A percentile compares a stretch with the other conserved stretches of the same genome.
These are phyloP conservation scores for Charaxes varanes DNA, from an alignment of 1,140 invertebrate species.

Conservation along the genomic window DNA sequence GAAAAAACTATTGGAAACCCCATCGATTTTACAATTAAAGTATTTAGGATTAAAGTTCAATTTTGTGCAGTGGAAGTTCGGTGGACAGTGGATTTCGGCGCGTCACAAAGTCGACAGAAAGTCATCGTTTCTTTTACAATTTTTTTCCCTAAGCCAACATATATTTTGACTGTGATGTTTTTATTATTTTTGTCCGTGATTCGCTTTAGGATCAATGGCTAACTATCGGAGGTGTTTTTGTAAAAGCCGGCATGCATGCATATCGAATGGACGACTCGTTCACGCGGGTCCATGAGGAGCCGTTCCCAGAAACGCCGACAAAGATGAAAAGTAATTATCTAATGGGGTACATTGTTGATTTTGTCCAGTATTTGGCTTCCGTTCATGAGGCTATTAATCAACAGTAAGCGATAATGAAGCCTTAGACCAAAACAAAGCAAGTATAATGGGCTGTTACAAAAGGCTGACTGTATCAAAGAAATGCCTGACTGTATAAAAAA, in stretches of 20 bases:
- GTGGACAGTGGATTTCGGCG: conserved; percentile 33
- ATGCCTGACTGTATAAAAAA: no score
- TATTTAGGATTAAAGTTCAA: conserved; percentile 8
- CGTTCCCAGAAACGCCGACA: conserved; percentile 57
- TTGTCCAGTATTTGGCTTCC: conserved; percentile 62
- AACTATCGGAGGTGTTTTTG: conserved; percentile 46
- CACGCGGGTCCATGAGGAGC: conserved; percentile 28
- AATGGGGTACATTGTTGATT: conserved; percentile 59
- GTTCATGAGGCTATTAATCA: conserved; percentile 59
- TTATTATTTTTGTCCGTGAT: conserved; percentile 72
- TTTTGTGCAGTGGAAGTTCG: neutral
- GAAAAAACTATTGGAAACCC: conserved; percentile 23
- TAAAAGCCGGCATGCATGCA: conserved; percentile 42
- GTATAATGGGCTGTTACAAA: neutral
- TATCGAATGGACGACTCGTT: conserved; percentile 36
- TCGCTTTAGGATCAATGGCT: conserved; percentile 48
- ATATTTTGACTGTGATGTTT: conserved; percentile 74
- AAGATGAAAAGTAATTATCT: conserved; percentile 55
- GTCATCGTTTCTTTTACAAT: conserved; percentile 56
- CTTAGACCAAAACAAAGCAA: conserved; percentile 12
- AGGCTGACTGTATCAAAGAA: no score
- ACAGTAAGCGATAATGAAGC: conserved; percentile 35
- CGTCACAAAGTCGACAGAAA: conserved; percentile 62
- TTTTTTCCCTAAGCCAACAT: conserved; percentile 62
- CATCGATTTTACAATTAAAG: conserved; percentile 10